phyloP scores from a whole-genome alignment of 2,888 invertebrate genomes.

The Philopedon plagiatum region DNA sequence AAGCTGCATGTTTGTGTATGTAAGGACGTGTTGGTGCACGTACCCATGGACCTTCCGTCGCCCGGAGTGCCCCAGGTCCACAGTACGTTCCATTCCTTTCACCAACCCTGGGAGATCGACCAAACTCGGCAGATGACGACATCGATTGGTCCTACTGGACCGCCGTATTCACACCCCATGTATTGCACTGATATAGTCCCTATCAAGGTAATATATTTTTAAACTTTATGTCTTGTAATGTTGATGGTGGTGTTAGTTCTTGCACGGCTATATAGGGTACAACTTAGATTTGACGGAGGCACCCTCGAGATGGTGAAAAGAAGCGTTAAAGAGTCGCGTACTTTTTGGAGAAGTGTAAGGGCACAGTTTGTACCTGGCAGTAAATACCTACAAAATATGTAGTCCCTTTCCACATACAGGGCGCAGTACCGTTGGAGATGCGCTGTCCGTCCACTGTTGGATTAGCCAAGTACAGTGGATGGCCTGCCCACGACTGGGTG shows the following conservation, averaged over 20 bases:
- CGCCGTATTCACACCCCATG: slow-evolving; percentile 62
- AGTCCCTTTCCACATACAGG: no score
- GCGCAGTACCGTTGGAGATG: no score
- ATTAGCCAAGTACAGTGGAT: no score
- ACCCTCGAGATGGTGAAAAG: no score
- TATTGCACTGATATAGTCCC: slow-evolving; percentile 72
- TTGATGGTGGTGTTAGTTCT: slow-evolving; percentile 10
- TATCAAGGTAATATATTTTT: slow-evolving; percentile 68
- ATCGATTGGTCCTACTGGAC: slow-evolving; percentile 47
- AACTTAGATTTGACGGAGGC: not conserved
- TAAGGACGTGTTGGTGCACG: slow-evolving; percentile 70
- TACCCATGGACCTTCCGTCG: slow-evolving; percentile 67
- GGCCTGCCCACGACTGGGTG: no score
- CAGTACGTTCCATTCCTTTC: slow-evolving; percentile 73
- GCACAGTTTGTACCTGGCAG: no score
- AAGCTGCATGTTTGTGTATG: slow-evolving; percentile 70
- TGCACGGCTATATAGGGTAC: slow-evolving; percentile 6
- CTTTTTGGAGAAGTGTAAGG: no score
- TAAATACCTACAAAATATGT: no score
- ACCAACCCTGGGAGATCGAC: slow-evolving; percentile 80
- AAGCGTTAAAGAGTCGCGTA: no score
- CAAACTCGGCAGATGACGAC: slow-evolving; percentile 72
- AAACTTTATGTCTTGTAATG: slow-evolving; percentile 8
- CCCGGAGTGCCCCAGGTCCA: slow-evolving; percentile 69
- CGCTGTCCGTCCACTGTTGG: no score